Conservation (phyloP, 2,113 vertebrate genomes). For the Loxodonta africana region DNA sequence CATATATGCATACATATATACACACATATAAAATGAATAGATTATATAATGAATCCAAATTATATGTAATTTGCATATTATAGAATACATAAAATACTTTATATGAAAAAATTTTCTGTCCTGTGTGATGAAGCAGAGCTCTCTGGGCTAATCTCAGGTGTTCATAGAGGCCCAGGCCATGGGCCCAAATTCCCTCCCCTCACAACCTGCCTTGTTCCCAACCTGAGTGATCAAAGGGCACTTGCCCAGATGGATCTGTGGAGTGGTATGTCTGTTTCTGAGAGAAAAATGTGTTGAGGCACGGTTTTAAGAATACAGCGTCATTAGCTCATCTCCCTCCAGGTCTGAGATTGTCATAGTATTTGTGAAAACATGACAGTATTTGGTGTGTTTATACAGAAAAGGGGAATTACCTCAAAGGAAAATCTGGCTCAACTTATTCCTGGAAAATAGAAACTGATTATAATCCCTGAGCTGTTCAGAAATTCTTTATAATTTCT, state of each 20-base stretch:
- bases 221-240: neutral
- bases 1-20: no score
- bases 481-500: no score
- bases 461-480: neutral
- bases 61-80: no score
- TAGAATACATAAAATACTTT: no score
- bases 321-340: neutral
- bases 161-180: neutral
- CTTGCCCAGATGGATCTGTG: neutral
- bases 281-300: neutral
- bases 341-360: neutral
- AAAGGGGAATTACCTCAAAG: neutral
- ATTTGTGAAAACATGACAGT: neutral
- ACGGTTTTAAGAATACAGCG: neutral
- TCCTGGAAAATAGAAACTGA: neutral
- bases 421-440: neutral
- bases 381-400: neutral
- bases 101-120: no score
- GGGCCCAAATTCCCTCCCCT: neutral
- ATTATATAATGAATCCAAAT: no score
- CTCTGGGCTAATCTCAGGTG: neutral
- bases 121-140: neutral
- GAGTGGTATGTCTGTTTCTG: neutral
- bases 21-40: no score
- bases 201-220: neutral